Conservation (phyloP, 2,888 invertebrate genomes). For the Tachina fera region DNA sequence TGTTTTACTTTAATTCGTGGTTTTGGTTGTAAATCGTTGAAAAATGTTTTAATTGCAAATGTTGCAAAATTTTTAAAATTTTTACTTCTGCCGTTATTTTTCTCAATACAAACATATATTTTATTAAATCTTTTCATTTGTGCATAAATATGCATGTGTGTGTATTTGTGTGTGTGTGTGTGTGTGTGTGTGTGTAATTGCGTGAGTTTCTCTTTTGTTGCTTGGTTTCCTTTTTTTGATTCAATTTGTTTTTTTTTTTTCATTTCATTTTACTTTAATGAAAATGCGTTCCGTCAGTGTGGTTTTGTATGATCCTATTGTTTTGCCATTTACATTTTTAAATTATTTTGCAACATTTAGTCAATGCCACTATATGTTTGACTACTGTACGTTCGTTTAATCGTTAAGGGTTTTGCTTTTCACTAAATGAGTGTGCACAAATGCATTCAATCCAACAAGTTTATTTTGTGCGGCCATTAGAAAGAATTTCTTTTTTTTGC, state of each 20-base stretch:
- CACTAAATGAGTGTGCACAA: constrained; percentile 22
- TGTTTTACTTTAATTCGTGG: constrained; percentile 67
- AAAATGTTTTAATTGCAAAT: constrained; percentile 70
- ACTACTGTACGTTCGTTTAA: not conserved
- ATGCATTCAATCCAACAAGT: constrained; percentile 43
- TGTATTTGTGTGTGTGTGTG: constrained; percentile 6
- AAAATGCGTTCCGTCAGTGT: constrained; percentile 57
- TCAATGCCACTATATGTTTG: constrained; percentile 28
- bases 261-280: constrained; percentile 27
- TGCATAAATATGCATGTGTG: not conserved
- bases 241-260: constrained; percentile 5
- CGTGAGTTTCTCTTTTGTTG: not conserved
- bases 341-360: constrained; percentile 61
- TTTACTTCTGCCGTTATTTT: not conserved
- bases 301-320: constrained; percentile 63
- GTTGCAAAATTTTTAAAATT: constrained; percentile 37
- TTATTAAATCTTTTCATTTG: constrained; percentile 42
- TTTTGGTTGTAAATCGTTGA: constrained; percentile 58
- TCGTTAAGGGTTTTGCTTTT: constrained; percentile 10
- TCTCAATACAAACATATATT: not conserved
- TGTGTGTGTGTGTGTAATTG: constrained; percentile 19
- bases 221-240: constrained; percentile 9
- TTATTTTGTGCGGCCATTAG: constrained; percentile 48
- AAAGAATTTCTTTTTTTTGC: constrained; percentile 13
- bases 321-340: constrained; percentile 65